phyloP scores from a whole-genome alignment of 2,113 vertebrate genomes.

The Triplophysa dalaica region DNA sequence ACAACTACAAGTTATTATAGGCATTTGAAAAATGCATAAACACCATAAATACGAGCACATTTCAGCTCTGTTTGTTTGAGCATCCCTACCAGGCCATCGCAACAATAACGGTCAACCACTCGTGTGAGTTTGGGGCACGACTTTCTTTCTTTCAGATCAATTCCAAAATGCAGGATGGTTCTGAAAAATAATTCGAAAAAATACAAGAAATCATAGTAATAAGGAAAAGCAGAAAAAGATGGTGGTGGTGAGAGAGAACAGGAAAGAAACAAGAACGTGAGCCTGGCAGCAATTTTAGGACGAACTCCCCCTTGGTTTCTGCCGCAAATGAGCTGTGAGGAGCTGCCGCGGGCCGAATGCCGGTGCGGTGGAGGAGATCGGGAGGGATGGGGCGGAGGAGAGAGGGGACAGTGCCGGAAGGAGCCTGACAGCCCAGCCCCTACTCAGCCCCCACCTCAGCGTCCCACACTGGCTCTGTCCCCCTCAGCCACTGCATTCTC shows the following conservation, averaged over 20 bases:
- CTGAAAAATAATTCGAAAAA: no score
- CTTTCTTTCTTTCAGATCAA: no score
- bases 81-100: no score
- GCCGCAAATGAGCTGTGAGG: constrained; percentile 47
- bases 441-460: constrained; percentile 60
- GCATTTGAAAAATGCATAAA: no score
- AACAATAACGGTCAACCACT: no score
- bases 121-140: no score
- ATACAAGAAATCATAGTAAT: constrained; percentile 18
- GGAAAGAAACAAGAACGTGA: constrained; percentile 50
- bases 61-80: no score
- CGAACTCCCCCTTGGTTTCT: constrained; percentile 33
- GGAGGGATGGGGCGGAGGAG: neutral
- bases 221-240: constrained; percentile 55
- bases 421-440: constrained; percentile 66
- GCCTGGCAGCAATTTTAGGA: constrained; percentile 15
- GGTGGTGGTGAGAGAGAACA: neutral
- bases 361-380: neutral
- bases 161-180: no score
- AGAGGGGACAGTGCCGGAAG: neutral
- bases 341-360: constrained; percentile 53
- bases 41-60: no score
- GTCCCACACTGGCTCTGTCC: constrained; percentile 59
- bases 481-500: constrained; percentile 77
- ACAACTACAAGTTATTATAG: no score